Conservation (phyloP, 2,888 invertebrate species). For the Drosophila rubida region DNA sequence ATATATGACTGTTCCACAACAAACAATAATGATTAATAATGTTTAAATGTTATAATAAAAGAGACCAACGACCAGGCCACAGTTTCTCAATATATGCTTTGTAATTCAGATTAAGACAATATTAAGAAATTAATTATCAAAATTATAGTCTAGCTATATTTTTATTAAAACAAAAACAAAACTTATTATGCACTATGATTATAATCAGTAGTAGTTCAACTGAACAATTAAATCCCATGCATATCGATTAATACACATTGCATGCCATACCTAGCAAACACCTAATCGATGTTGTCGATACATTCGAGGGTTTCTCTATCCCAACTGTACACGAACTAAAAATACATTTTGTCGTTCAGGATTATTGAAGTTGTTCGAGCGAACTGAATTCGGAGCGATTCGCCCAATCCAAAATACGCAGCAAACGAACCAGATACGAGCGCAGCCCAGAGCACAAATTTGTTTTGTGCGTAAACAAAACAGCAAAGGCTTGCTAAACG, state of each 20-base stretch:
- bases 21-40: too few species aligned
- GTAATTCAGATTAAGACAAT: too few species aligned
- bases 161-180: too few species aligned
- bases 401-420: slow-evolving; percentile 39
- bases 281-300: background rate
- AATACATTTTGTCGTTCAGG: slow-evolving; percentile 33
- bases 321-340: slow-evolving; percentile 57
- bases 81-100: too few species aligned
- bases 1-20: too few species aligned
- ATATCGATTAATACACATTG: background rate
- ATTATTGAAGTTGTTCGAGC: slow-evolving; percentile 28
- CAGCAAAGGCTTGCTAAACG: slow-evolving; percentile 10
- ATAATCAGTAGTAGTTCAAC: too few species aligned
- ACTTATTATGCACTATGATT: too few species aligned
- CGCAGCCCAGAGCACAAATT: slow-evolving; percentile 39
- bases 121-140: too few species aligned
- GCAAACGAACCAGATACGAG: slow-evolving; percentile 44
- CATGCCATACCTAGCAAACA: background rate
- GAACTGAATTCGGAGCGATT: slow-evolving; percentile 24
- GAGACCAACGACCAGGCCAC: too few species aligned
- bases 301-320: slow-evolving; percentile 35
- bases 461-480: slow-evolving; percentile 27
- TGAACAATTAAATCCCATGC: background rate
- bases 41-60: too few species aligned
- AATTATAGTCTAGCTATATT: too few species aligned